phyloP scores from a whole-genome alignment of 2,888 invertebrate species.

The Lathronympha strigana region DNA sequence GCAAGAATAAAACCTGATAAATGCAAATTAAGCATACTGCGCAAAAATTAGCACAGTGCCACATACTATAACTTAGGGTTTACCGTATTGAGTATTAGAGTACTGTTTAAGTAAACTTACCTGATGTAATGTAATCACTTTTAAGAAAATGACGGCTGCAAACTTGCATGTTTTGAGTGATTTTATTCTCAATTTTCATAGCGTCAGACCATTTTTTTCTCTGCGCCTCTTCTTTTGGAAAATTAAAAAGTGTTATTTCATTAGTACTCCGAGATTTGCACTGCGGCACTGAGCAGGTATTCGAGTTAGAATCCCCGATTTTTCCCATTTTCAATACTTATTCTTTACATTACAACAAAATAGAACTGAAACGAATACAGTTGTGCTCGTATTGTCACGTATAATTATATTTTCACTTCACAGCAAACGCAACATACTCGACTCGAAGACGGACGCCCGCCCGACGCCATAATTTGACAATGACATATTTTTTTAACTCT shows the following conservation, averaged over 20 bases:
- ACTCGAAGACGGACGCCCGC: background rate
- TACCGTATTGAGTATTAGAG: background rate
- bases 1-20: background rate
- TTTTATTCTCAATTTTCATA: slow-evolving; percentile 29
- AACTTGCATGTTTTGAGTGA: slow-evolving; percentile 31
- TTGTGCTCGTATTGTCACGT: slow-evolving; percentile 11
- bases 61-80: background rate
- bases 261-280: slow-evolving; percentile 31
- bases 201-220: slow-evolving; percentile 37
- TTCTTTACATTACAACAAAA: slow-evolving; percentile 10
- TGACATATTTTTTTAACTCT: background rate
- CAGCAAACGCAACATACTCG: slow-evolving; percentile 1
- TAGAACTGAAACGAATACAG: slow-evolving; percentile 14
- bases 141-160: slow-evolving; percentile 38
- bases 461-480: slow-evolving; percentile 9
- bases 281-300: slow-evolving; percentile 35
- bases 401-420: slow-evolving; percentile 17
- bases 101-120: slow-evolving; percentile 2
- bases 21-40: background rate
- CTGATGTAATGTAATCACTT: slow-evolving; percentile 30
- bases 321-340: slow-evolving; percentile 31
- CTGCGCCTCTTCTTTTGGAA: slow-evolving; percentile 31
- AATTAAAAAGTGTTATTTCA: slow-evolving; percentile 26
- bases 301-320: slow-evolving; percentile 15
- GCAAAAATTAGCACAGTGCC: slow-evolving; percentile 16